Evolutionary conservation across 2,797 vertebrate species (phyloP), one percentile per base, ranked within the genome.

Genomic region (Scarus forsteni): DNA sequence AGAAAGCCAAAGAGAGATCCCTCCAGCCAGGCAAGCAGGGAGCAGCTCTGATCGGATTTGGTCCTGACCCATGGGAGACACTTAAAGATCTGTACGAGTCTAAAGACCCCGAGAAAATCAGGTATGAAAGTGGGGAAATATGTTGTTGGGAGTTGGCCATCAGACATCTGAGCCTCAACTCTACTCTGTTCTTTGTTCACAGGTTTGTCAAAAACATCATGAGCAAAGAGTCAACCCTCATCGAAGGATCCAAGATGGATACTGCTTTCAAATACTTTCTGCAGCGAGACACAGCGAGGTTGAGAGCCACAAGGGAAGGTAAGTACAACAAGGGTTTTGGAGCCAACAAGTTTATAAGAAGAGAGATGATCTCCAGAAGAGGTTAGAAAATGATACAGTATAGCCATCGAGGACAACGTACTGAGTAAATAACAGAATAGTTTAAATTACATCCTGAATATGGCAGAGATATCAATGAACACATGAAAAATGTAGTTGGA

Each of bases 41-140:
- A 54, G 3, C 6, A 14, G 66, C 39, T 10, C 52, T 56, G 16
- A 6, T 71, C 63, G 59, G 53, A 1, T 63, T 71, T 57, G 60
- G 69, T 38, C 1, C 0, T 2, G 0, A 70, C 10, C 0, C 1
- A 44, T 7, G 0, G 0, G 13, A 36, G n/a, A 50, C n/a, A 0
- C 39, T 63, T 19, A 2, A 51, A 53, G 13, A 14, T 38, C 53
- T 71, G 38, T 63, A 63, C 1, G 11, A 38, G 10, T 61, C 67
- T 0, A 34, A 19, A 10, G 35, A 40, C 34, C 0, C 2, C 0
- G 1, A 10, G 0, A 46, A 44, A 71, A 57, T 27, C 19, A 55
- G 42, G 67, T 70, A 61, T 10, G 6, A 36, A 19, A n/a, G 42
- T 53, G 18, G 44, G 27, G 14, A 42, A 7, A 8, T 10, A 40